phyloP scores from a whole-genome alignment of 2,888 invertebrate species.

The Crossocerus cetratus region DNA sequence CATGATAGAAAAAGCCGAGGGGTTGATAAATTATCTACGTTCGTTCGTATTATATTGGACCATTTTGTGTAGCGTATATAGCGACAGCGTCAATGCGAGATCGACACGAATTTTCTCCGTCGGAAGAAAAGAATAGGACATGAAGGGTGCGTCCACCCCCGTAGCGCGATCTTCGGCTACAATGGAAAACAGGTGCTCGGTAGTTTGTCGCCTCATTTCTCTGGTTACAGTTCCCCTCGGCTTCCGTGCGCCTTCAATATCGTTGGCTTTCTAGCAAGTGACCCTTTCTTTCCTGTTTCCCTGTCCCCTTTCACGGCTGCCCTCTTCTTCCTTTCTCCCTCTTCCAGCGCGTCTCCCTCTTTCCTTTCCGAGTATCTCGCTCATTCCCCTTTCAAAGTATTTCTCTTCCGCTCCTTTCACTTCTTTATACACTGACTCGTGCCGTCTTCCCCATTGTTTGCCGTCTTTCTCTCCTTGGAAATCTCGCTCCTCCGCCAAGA shows the following conservation, averaged over 20 bases:
- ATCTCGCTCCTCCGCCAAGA: slow-evolving; percentile 14
- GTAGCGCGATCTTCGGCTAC: slow-evolving; percentile 25
- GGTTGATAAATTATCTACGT: too few species aligned
- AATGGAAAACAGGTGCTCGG: slow-evolving; percentile 47
- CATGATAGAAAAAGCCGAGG: too few species aligned
- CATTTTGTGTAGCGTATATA: too few species aligned
- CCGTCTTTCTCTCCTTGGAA: slow-evolving; percentile 2
- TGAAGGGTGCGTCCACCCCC: slow-evolving; percentile 21
- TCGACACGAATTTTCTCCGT: slow-evolving; percentile 9
- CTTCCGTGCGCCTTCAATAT: slow-evolving; percentile 44
- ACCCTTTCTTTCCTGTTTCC: slow-evolving; percentile 10
- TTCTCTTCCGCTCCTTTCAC: slow-evolving; percentile 10
- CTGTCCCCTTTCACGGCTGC: background rate
- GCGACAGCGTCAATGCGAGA: too few species aligned
- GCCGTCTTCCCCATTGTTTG: background rate
- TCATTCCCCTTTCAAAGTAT: slow-evolving; percentile 4
- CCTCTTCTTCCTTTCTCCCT: slow-evolving; percentile 6
- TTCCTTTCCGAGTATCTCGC: background rate
- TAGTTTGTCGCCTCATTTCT: slow-evolving; percentile 62
- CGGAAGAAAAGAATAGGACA: slow-evolving; percentile 21
- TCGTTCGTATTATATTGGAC: too few species aligned
- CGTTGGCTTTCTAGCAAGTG: slow-evolving; percentile 44
- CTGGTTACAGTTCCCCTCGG: slow-evolving; percentile 43
- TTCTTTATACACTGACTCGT: slow-evolving; percentile 18
- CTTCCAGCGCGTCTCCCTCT: background rate